Conservation (phyloP, 2,888 invertebrate genomes). For the Galeruca laticollis region DNA sequence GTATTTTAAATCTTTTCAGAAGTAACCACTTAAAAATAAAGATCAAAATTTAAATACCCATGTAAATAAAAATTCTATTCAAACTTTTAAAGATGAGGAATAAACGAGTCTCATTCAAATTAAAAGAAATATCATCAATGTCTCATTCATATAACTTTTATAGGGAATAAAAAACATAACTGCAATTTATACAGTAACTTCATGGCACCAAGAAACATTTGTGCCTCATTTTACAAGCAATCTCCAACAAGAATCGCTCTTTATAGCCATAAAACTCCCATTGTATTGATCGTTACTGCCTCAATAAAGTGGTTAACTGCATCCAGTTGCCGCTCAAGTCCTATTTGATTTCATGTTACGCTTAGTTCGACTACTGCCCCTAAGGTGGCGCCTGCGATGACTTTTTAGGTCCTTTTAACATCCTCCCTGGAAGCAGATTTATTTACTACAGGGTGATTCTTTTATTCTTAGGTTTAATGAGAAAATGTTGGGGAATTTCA, state of each 20-base stretch:
- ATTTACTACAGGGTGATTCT: neutral
- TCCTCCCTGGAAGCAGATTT: neutral
- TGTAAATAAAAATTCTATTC: neutral
- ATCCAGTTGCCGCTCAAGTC: conserved; percentile 36
- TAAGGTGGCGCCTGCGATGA: conserved; percentile 40
- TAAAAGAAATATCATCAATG: conserved; percentile 22
- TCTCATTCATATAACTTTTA: conserved; percentile 44
- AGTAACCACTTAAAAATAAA: neutral
- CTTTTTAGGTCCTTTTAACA: conserved; percentile 19
- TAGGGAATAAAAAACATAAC: conserved; percentile 59
- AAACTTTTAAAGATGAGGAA: conserved; percentile 4
- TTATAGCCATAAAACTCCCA: conserved; percentile 68
- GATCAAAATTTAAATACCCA: neutral
- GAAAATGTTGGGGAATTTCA: neutral
- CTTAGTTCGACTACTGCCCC: conserved; percentile 42
- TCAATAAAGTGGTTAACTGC: conserved; percentile 48
- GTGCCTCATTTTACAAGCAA: conserved; percentile 65
- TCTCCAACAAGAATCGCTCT: conserved; percentile 63
- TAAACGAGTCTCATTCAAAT: conserved; percentile 7
- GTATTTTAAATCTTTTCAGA: neutral
- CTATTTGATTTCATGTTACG: conserved; percentile 19
- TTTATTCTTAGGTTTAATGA: neutral
- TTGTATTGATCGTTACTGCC: conserved; percentile 67
- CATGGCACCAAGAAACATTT: conserved; percentile 63
- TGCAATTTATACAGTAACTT: conserved; percentile 59